phyloP scores from a whole-genome alignment of 2,797 vertebrate genomes.

The Darevskia mixta region DNA sequence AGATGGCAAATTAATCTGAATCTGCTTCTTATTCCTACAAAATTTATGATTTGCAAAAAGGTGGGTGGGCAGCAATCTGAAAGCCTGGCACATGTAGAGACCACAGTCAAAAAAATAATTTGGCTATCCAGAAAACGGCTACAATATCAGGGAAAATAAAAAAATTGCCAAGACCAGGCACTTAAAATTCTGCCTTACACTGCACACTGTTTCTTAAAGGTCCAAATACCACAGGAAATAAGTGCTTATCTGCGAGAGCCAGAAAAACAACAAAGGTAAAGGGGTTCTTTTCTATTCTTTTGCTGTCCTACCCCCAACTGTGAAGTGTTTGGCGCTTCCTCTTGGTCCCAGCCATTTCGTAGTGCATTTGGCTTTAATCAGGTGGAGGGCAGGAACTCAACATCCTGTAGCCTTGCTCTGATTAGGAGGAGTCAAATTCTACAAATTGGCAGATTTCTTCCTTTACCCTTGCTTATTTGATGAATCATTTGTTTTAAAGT shows the following conservation, averaged over 20 bases:
- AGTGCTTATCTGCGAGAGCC: constrained; percentile 78
- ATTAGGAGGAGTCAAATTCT: constrained; percentile 92
- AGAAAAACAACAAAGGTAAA: constrained; percentile 79
- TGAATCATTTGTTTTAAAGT: constrained; percentile 89
- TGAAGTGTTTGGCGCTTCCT: constrained; percentile 78
- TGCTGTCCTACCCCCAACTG: constrained; percentile 78
- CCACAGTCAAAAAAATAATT: constrained; percentile 58
- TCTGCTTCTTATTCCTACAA: constrained; percentile 25
- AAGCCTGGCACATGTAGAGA: constrained; percentile 57
- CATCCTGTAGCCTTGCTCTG: constrained; percentile 90
- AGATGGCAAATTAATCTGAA: constrained; percentile 49
- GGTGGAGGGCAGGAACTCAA: constrained; percentile 90
- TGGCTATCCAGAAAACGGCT: constrained; percentile 56
- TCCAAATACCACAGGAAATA: constrained; percentile 69
- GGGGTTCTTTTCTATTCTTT: constrained; percentile 72
- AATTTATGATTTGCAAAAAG: constrained; percentile 55
- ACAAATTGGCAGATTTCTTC: constrained; percentile 87
- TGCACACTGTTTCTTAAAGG: constrained; percentile 60
- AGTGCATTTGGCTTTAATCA: constrained; percentile 94
- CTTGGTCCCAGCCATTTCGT: constrained; percentile 79
- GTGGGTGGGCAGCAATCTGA: constrained; percentile 62
- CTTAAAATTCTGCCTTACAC: constrained; percentile 45
- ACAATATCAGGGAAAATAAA: constrained; percentile 48
- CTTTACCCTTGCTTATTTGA: constrained; percentile 83
- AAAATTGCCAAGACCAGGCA: constrained; percentile 50